Percentiles rank a stretch among this genome's conserved stretches.
Conservation (phyloP, 2,888 invertebrate species). For the Boloria euphrosyne region DNA sequence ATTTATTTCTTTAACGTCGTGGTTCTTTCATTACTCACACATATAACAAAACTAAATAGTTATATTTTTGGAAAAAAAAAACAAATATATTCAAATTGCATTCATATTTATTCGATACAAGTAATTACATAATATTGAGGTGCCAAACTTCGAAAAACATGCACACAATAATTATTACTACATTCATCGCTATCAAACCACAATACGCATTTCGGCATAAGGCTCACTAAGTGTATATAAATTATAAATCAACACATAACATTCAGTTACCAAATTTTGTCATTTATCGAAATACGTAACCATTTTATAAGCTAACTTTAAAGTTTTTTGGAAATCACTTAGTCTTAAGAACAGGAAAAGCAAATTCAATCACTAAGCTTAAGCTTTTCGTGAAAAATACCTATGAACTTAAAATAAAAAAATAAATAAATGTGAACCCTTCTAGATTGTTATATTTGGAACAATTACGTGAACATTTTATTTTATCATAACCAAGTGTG, state of each 20-base stretch:
- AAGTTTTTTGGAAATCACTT: no score
- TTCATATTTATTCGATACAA: conserved; percentile 18
- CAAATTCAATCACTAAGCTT: no score
- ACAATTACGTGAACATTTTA: no score
- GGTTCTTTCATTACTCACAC: no score
- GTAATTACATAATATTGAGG: conserved; percentile 12
- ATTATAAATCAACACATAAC: neutral
- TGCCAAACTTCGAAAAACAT: conserved; percentile 18
- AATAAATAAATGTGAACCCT: no score
- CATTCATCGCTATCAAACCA: neutral
- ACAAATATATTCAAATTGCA: conserved; percentile 6
- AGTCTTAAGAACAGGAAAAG: no score
- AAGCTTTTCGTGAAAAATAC: no score
- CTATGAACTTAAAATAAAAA: no score
- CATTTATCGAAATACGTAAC: neutral
- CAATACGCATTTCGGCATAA: conserved; percentile 2
- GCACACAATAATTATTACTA: neutral
- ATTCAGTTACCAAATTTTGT: conserved; percentile 1
- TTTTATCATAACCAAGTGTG: neutral
- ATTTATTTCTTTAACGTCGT: no score
- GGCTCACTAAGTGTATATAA: neutral
- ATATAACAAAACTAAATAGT: no score
- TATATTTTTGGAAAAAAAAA: no score
- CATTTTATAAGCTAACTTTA: neutral
- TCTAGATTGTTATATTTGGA: no score